A percentile compares a stretch with the other conserved stretches of the same genome.
Conservation (phyloP, 2,888 invertebrate species). For the Drosophila melanosoma region DNA sequence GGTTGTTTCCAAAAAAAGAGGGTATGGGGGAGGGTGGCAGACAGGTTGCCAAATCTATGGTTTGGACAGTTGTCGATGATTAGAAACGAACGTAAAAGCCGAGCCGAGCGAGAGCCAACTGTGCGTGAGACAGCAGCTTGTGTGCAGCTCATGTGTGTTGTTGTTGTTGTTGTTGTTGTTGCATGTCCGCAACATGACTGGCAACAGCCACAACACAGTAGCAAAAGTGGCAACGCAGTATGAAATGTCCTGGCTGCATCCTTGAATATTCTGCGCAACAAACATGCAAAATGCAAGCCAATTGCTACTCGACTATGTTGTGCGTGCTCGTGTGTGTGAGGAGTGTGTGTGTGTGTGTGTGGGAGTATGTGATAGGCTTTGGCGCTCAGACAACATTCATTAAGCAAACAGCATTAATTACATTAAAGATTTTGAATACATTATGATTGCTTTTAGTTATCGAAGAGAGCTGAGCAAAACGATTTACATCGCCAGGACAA, state of each 20-base stretch:
- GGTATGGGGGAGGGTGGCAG: not conserved
- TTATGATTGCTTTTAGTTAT: constrained; percentile 49
- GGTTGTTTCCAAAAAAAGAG: not conserved
- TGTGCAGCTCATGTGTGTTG: constrained; percentile 23
- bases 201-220: constrained; percentile 37
- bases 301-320: not conserved
- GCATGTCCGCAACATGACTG: constrained; percentile 68
- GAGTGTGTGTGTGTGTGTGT: constrained; percentile 4
- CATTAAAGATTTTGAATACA: constrained; percentile 78
- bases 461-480: constrained; percentile 27
- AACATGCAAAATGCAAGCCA: constrained; percentile 38
- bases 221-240: constrained; percentile 24
- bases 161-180: constrained; percentile 50
- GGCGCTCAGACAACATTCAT: constrained; percentile 66
- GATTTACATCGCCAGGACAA: constrained; percentile 32
- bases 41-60: constrained; percentile 55
- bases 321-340: not conserved
- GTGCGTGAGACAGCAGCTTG: constrained; percentile 57
- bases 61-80: constrained; percentile 77
- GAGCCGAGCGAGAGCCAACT: constrained; percentile 29
- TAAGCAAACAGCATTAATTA: constrained; percentile 80
- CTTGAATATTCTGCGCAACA: constrained; percentile 49
- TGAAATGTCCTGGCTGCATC: constrained; percentile 52
- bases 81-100: constrained; percentile 61
- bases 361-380: constrained; percentile 13